Evolutionary conservation across 2,113 vertebrate genomes (phyloP).

Genomic region (Enhydra lutris): DNA sequence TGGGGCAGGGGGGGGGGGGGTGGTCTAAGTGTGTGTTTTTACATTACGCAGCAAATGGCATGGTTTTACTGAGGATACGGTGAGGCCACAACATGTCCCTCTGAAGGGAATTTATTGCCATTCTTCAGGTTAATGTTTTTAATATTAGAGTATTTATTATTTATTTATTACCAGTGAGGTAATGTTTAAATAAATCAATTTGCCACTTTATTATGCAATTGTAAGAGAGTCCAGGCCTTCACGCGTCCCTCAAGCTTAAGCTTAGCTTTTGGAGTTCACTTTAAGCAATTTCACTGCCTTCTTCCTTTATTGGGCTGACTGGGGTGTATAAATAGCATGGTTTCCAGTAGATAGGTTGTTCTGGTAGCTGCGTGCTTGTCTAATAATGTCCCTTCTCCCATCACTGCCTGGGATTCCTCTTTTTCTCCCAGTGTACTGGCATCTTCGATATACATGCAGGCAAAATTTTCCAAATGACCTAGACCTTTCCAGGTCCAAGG

Average conservation of each 20-base stretch:
- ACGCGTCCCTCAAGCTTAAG: conserved; percentile 9
- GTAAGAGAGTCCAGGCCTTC: conserved; percentile 24
- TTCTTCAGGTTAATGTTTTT: conserved; percentile 60
- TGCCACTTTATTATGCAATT: conserved; percentile 57
- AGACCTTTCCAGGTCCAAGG: neutral
- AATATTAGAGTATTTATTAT: conserved; percentile 54
- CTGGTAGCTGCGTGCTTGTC: neutral
- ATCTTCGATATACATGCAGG: neutral
- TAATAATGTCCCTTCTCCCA: neutral
- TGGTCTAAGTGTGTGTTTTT: neutral
- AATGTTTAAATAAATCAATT: conserved; percentile 65
- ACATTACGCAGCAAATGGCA: conserved; percentile 36
- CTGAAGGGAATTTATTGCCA: conserved; percentile 50
- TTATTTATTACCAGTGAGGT: conserved; percentile 51
- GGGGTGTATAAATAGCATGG: neutral
- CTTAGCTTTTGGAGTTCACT: conserved; percentile 1
- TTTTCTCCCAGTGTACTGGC: neutral
- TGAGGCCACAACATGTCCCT: conserved; percentile 33
- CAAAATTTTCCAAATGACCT: neutral
- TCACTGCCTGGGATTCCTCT: neutral
- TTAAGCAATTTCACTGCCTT: neutral
- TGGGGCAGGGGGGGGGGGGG: neutral
- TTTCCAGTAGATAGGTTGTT: neutral
- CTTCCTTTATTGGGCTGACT: neutral
- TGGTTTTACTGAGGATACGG: conserved; percentile 41